Conservation (phyloP, 2,888 invertebrate species). For the Notodonta ziczac region DNA sequence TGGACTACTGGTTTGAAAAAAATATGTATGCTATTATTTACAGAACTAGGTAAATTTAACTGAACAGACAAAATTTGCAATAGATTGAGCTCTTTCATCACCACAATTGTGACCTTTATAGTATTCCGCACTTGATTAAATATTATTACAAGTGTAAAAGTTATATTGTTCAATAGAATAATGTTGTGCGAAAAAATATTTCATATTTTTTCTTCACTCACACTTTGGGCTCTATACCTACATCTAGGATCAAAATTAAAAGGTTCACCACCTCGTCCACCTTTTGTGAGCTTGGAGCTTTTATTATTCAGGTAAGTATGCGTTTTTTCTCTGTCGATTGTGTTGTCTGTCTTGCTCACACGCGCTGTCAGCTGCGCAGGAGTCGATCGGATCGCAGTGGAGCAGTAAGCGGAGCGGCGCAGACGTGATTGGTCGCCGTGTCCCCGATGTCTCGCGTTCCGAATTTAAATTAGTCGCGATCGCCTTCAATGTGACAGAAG, state of each 20-base stretch:
- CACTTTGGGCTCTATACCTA: slow-evolving; percentile 24
- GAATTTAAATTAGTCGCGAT: slow-evolving; percentile 73
- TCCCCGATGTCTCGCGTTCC: slow-evolving; percentile 53
- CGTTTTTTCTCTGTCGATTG: slow-evolving; percentile 54
- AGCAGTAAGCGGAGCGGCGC: slow-evolving; percentile 78
- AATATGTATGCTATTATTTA: not conserved
- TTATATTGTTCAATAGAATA: not conserved
- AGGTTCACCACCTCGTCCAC: slow-evolving; percentile 55
- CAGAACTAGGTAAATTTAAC: not conserved
- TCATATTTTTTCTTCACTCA: not conserved
- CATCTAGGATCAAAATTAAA: slow-evolving; percentile 52
- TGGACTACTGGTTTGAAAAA: not conserved
- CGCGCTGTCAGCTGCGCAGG: slow-evolving; percentile 61
- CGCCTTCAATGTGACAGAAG: slow-evolving; percentile 56
- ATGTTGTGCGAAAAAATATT: not conserved
- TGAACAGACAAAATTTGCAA: slow-evolving; percentile 14
- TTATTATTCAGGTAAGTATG: slow-evolving; percentile 75
- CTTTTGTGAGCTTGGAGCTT: slow-evolving; percentile 70
- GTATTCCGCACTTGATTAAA: slow-evolving; percentile 13
- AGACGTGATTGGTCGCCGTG: slow-evolving; percentile 72
- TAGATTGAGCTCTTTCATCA: slow-evolving; percentile 21
- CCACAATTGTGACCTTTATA: slow-evolving; percentile 10
- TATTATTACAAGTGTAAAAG: slow-evolving; percentile 22
- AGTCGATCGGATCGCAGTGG: slow-evolving; percentile 68
- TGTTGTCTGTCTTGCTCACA: slow-evolving; percentile 55